Base-by-base conservation (phyloP, 2,113 vertebrate genomes). In the Nyctereutes procyonoides region DNA sequence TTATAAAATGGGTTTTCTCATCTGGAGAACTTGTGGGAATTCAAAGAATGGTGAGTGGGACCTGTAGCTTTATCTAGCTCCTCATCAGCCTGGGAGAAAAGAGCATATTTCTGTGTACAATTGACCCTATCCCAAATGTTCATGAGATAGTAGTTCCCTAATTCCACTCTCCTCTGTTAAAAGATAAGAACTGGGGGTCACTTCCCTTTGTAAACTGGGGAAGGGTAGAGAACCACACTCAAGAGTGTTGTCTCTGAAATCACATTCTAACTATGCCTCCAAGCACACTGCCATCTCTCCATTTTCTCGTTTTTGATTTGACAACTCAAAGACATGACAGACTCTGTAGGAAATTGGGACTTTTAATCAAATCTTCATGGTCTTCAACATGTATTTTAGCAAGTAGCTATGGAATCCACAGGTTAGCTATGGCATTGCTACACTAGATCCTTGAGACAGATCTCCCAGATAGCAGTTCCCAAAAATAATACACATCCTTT, bases 401-500 rank as follows among this genome's bases (percentile, higher is more conserved):
- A 88, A 51, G 30, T 16, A 19, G 20, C 30, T 20, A 19, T 55
- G 80, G 88, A 62, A 38, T 63, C 51, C 62, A 53, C 43, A 77
- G 38, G 56, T 93, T 7, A 90, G 53, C 28, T 30, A 32, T 65
- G 26, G 32, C 20, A 28, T 67, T 65, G 38, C 53, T 35, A 62
- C 26, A 30, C n/a, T 32, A 65, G 65, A 35, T 91, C 24, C 79
- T 92, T 48, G 63, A 35, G 30, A 73, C 35, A 69, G 16, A 69
- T 69, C 88, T 91, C 53, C 73, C 43, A 63, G 81, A 11, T 0
- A 93, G 28, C 0, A 16, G 73, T 91, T 94, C 32, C 35, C 74
- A 67, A 30, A 97, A 87, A 97, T 22, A 93, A 93, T 2, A 48
- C 15, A 65, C 24, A 26, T 89, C 81, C 74, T 95, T 86, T 11